phyloP scores from a whole-genome alignment of 2,888 invertebrate genomes.

The Eupithecia pulchellata region DNA sequence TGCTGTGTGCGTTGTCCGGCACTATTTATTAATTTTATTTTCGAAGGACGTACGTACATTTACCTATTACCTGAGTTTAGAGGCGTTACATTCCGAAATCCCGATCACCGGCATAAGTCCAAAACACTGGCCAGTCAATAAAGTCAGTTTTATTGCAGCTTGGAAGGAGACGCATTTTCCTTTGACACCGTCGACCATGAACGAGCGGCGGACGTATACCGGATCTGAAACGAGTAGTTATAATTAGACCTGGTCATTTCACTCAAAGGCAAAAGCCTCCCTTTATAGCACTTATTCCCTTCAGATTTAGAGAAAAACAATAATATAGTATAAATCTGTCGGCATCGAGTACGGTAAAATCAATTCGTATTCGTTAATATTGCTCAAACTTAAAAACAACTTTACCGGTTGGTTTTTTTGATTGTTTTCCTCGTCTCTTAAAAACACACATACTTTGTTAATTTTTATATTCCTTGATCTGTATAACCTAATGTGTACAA shows the following conservation, averaged over 20 bases:
- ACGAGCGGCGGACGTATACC: conserved; percentile 35
- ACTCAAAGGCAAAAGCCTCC: not conserved
- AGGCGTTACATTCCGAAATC: conserved; percentile 54
- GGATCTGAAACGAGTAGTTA: conserved; percentile 48
- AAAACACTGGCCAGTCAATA: conserved; percentile 65
- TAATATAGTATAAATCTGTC: too few relatives aligned
- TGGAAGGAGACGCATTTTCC: conserved; percentile 59
- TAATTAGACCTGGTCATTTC: not conserved
- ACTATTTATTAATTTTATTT: not conserved
- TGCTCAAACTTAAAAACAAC: too few relatives aligned
- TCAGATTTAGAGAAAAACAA: not conserved
- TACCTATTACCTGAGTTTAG: conserved; percentile 56
- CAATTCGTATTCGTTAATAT: too few relatives aligned
- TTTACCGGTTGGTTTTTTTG: too few relatives aligned
- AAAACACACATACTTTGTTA: too few relatives aligned
- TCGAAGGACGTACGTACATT: not conserved
- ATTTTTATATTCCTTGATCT: too few relatives aligned
- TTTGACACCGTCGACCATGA: conserved; percentile 36
- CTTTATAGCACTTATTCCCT: not conserved
- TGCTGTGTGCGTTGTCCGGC: not conserved
- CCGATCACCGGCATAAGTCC: conserved; percentile 66
- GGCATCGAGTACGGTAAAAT: too few relatives aligned
- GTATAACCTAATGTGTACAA: too few relatives aligned
- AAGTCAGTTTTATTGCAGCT: conserved; percentile 55
- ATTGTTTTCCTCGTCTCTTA: too few relatives aligned